Evolutionary conservation across 1,140 invertebrate genomes (phyloP).

Genomic region (Laupala kohalensis): DNA sequence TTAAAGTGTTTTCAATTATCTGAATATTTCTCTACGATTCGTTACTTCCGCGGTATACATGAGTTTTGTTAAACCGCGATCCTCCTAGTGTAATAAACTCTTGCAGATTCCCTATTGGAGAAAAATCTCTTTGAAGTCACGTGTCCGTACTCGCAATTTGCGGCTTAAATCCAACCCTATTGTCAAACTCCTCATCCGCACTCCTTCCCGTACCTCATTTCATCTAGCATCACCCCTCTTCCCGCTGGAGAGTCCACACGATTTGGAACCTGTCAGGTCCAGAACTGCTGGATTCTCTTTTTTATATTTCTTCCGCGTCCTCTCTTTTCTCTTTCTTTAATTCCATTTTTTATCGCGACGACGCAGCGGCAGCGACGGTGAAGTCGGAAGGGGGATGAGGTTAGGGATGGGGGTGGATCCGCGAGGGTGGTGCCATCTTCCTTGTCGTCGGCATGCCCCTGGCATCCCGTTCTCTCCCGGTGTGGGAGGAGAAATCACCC

Average conservation of each 20-base stretch:
- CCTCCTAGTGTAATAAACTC: no score
- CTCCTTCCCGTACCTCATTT: neutral
- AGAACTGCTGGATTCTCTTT: constrained; percentile 4
- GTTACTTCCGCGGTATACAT: no score
- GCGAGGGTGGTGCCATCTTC: neutral
- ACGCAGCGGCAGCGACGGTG: neutral
- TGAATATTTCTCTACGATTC: no score
- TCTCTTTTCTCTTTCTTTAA: constrained; percentile 13
- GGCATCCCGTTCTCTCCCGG: neutral
- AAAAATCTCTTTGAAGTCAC: no score
- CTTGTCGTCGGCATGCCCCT: neutral
- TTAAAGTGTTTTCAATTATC: no score
- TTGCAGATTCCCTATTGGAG: no score
- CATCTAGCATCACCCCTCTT: neutral
- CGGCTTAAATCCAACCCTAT: neutral
- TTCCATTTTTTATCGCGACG: constrained; percentile 10
- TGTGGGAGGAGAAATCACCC: no score
- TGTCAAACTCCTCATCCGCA: neutral
- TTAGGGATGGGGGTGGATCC: neutral
- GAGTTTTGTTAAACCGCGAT: no score
- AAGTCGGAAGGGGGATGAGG: no score
- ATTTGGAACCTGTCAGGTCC: constrained; percentile 13
- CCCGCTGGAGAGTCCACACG: constrained; percentile 1
- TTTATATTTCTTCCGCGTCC: constrained; percentile 2
- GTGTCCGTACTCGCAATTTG: neutral